phyloP scores from a whole-genome alignment of 2,888 invertebrate genomes.

The Netelia inedita region DNA sequence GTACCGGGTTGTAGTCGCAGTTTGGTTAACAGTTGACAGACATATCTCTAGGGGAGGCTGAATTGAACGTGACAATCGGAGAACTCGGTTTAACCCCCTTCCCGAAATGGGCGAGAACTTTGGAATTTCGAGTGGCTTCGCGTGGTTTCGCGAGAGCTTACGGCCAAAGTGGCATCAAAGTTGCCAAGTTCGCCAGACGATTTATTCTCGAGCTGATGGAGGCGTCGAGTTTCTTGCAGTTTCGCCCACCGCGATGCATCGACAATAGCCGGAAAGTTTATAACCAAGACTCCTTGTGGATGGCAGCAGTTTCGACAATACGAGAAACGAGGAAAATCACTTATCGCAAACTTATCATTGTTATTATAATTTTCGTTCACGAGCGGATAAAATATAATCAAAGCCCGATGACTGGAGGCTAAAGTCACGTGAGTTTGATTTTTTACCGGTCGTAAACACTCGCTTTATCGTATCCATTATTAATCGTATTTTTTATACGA shows the following conservation, averaged over 20 bases:
- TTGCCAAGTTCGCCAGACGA: constrained; percentile 29
- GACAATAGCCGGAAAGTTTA: constrained; percentile 52
- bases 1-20: too few species aligned
- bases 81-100: not conserved
- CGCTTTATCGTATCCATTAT: not conserved
- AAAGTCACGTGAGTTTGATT: too few species aligned
- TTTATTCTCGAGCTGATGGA: constrained; percentile 29
- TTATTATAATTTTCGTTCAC: too few species aligned
- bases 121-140: constrained; percentile 12
- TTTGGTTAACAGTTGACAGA: too few species aligned
- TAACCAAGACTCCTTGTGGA: constrained; percentile 12
- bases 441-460: too few species aligned
- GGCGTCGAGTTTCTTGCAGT: constrained; percentile 41
- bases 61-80: constrained; percentile 1
- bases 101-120: not conserved
- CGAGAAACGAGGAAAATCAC: not conserved
- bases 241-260: constrained; percentile 43
- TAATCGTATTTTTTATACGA: not conserved
- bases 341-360: too few species aligned
- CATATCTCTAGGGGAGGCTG: too few species aligned
- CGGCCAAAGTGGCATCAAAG: constrained; percentile 24
- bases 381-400: too few species aligned
- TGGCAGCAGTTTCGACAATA: constrained; percentile 33
- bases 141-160: constrained; percentile 10
- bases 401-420: too few species aligned